These are phyloP conservation scores for Malurus melanocephalus DNA, from an alignment of 2,113 vertebrate species.

Conservation along the genomic window DNA sequence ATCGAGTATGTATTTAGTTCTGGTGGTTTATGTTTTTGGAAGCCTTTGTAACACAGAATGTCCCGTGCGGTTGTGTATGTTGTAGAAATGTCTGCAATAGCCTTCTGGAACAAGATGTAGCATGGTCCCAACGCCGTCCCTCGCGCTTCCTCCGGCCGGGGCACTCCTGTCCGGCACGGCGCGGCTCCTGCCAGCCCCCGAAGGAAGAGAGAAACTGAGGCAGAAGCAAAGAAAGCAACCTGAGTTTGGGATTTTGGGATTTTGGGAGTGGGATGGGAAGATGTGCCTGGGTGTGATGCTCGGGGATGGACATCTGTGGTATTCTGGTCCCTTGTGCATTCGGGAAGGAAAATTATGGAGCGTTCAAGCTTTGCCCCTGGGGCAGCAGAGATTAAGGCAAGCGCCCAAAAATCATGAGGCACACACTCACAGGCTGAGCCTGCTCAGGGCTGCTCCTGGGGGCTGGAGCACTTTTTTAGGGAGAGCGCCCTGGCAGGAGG, in stretches of 20 bases:
- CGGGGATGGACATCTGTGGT: accelerated
- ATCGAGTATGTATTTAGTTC: constrained; percentile 83
- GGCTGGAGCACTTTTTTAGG: constrained; percentile 8
- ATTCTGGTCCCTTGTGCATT: accelerated
- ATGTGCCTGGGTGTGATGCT: background rate
- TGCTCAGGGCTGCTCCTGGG: background rate
- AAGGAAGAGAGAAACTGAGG: background rate
- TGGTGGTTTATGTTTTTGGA: constrained; percentile 84
- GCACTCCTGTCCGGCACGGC: background rate
- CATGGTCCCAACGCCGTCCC: constrained; percentile 73
- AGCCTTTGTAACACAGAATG: constrained; percentile 79
- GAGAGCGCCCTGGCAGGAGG: accelerated
- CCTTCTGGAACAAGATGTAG: constrained; percentile 80
- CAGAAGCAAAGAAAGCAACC: background rate
- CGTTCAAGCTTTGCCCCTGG: background rate
- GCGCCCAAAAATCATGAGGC: background rate
- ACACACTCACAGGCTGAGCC: accelerated
- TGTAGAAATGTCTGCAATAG: constrained; percentile 89
- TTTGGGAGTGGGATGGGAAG: constrained; percentile 57
- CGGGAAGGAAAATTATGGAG: background rate
- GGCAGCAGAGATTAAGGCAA: background rate
- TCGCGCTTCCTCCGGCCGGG: constrained; percentile 65
- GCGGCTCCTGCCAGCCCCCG: background rate
- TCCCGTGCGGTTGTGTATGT: constrained; percentile 84
- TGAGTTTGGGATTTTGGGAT: background rate